Conservation (phyloP, 2,113 vertebrate genomes). For the Seriola aureovittata region DNA sequence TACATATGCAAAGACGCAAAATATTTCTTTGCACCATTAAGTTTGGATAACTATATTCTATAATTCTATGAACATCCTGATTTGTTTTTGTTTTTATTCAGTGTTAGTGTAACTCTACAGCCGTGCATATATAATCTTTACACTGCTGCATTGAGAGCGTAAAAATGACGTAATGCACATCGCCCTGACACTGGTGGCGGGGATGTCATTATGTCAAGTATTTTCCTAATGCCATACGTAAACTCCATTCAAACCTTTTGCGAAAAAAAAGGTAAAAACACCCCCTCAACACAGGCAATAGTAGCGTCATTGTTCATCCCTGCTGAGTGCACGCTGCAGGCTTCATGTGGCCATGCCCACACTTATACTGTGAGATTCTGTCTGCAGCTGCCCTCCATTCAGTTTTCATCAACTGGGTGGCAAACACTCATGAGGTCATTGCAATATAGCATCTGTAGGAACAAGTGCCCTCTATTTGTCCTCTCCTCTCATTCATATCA, state of each 20-base stretch:
- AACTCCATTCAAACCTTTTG: constrained; percentile 15
- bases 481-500: constrained; percentile 50
- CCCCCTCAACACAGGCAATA: constrained; percentile 15
- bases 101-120: neutral
- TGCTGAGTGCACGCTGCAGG: constrained; percentile 1
- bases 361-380: constrained; percentile 38
- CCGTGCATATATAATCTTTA: constrained; percentile 11
- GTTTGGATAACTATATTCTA: neutral
- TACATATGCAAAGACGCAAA: constrained; percentile 1
- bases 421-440: constrained; percentile 75
- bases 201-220: constrained; percentile 17
- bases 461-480: constrained; percentile 71
- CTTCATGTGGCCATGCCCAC: constrained; percentile 27
- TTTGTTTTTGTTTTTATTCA: neutral
- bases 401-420: constrained; percentile 71
- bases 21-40: too few species aligned
- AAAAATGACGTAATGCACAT: constrained; percentile 26
- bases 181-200: neutral
- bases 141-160: constrained; percentile 5
- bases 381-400: constrained; percentile 72
- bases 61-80: neutral
- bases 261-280: constrained; percentile 9
- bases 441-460: constrained; percentile 65
- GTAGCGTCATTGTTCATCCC: constrained; percentile 57
- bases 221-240: constrained; percentile 23